Conservation (phyloP, 2,797 vertebrate species). For the Liparis tanakae region DNA sequence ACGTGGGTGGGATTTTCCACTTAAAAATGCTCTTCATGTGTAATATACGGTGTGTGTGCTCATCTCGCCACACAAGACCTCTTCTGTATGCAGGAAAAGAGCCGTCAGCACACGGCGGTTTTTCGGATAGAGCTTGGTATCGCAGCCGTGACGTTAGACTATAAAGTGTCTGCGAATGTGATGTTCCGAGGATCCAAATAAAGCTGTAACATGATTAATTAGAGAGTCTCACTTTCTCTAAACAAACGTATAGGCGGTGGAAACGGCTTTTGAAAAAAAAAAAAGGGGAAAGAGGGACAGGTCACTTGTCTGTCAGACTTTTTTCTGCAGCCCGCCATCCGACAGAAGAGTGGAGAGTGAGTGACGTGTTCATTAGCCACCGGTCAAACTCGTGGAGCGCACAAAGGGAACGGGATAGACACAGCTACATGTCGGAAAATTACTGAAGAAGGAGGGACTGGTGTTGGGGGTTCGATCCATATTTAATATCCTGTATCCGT, state of each 20-base stretch:
- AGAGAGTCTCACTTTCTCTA: constrained; percentile 22
- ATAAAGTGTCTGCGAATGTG: constrained; percentile 25
- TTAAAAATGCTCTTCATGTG: constrained; percentile 52
- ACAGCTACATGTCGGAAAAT: constrained; percentile 56
- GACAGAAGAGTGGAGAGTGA: constrained; percentile 54
- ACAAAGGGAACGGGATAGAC: constrained; percentile 66
- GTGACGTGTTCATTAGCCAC: constrained; percentile 72
- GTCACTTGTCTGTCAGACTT: constrained; percentile 25
- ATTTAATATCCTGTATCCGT: constrained; percentile 34
- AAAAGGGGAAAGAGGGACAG: constrained; percentile 15
- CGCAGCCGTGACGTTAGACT: constrained; percentile 20
- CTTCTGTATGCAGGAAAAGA: constrained; percentile 46
- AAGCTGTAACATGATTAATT: constrained; percentile 42
- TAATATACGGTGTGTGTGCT: constrained; percentile 44
- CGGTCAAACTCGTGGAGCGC: constrained; percentile 69
- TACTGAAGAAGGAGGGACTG: constrained; percentile 34
- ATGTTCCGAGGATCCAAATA: constrained; percentile 25
- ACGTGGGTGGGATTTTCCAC: constrained; percentile 74
- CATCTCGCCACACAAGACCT: constrained; percentile 45
- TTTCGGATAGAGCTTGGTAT: constrained; percentile 26
- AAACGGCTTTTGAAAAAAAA: constrained; percentile 19
- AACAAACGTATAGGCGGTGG: constrained; percentile 21
- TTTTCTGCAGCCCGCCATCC: constrained; percentile 12
- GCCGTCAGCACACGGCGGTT: constrained; percentile 45
- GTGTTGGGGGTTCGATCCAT: constrained; percentile 15